A percentile compares a stretch with the other conserved stretches of the same genome.
Evolutionary conservation across 2,797 vertebrate species (phyloP).

Genomic region (Emydoidea blandingii): DNA sequence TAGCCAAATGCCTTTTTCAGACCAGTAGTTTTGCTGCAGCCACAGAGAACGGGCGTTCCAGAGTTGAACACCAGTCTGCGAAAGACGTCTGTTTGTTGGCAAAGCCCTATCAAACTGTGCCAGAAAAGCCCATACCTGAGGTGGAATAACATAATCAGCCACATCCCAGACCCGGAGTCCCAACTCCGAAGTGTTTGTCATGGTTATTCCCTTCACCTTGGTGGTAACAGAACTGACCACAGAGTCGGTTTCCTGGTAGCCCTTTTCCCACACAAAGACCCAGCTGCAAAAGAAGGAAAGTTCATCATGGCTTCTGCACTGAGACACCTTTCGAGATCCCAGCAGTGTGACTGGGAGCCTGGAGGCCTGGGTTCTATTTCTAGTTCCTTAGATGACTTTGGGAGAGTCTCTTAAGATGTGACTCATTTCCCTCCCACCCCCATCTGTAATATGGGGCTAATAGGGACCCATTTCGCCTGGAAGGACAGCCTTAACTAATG

Average conservation of each 20-base stretch:
- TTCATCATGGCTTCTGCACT: neutral
- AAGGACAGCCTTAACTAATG: neutral
- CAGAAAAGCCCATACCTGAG: slow-evolving; percentile 81
- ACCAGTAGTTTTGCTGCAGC: neutral
- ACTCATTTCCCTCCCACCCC: neutral
- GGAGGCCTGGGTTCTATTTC: neutral
- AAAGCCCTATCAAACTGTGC: neutral
- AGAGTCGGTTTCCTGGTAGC: slow-evolving; percentile 89
- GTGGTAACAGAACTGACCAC: slow-evolving; percentile 88
- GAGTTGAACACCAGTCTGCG: neutral
- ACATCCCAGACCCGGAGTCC: slow-evolving; percentile 89
- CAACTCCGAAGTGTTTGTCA: slow-evolving; percentile 82
- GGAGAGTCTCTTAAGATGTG: neutral
- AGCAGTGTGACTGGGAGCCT: neutral
- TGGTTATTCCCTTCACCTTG: slow-evolving; percentile 89
- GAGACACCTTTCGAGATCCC: neutral
- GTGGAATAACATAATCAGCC: slow-evolving; percentile 89
- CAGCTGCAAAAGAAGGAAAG: slow-evolving; percentile 80
- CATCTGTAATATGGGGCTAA: neutral
- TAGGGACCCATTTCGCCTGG: neutral
- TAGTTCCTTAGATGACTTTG: neutral
- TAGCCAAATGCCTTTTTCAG: neutral
- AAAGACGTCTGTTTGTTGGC: neutral
- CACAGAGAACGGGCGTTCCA: neutral
- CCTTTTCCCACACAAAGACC: slow-evolving; percentile 90